Percentiles rank a stretch among this genome's conserved stretches.
phyloP scores from a whole-genome alignment of 2,113 vertebrate genomes.

The Pandion haliaetus region DNA sequence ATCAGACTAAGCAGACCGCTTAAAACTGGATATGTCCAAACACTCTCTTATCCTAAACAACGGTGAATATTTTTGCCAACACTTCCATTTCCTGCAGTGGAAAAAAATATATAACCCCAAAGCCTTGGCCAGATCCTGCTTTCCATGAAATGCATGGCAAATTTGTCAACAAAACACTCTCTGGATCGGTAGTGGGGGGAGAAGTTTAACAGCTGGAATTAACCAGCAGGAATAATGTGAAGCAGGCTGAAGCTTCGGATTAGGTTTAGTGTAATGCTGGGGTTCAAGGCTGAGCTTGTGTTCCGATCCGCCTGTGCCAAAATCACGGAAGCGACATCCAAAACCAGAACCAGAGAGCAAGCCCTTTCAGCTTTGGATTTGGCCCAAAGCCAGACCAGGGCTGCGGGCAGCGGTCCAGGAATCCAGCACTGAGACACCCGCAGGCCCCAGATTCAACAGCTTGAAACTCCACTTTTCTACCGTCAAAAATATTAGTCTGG shows the following conservation, averaged over 20 bases:
- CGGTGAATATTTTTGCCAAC: slow-evolving; percentile 30
- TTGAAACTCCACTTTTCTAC: not conserved
- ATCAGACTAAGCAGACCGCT: slow-evolving; percentile 64
- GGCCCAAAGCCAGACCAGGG: slow-evolving; percentile 31
- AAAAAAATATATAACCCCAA: slow-evolving; percentile 30
- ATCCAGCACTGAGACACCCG: not conserved
- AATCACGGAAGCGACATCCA: not conserved
- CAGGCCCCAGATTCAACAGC: not conserved
- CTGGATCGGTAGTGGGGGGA: not conserved
- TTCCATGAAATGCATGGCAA: slow-evolving; percentile 59
- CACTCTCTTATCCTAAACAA: slow-evolving; percentile 64
- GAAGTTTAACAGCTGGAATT: slow-evolving; percentile 50
- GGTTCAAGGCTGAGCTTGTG: slow-evolving; percentile 27
- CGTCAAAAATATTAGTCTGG: not conserved
- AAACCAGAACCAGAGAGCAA: slow-evolving; percentile 43
- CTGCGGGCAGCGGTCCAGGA: not conserved
- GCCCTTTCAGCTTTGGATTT: not conserved
- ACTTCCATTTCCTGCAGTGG: slow-evolving; percentile 63
- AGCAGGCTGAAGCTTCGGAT: slow-evolving; percentile 38
- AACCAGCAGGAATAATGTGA: slow-evolving; percentile 41
- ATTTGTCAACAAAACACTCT: slow-evolving; percentile 53
- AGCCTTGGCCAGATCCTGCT: slow-evolving; percentile 25
- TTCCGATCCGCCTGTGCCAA: not conserved
- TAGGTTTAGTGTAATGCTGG: slow-evolving; percentile 41
- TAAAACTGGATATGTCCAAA: slow-evolving; percentile 63